phyloP scores from a whole-genome alignment of 1,140 invertebrate species.

The Hylaeus anthracinus region DNA sequence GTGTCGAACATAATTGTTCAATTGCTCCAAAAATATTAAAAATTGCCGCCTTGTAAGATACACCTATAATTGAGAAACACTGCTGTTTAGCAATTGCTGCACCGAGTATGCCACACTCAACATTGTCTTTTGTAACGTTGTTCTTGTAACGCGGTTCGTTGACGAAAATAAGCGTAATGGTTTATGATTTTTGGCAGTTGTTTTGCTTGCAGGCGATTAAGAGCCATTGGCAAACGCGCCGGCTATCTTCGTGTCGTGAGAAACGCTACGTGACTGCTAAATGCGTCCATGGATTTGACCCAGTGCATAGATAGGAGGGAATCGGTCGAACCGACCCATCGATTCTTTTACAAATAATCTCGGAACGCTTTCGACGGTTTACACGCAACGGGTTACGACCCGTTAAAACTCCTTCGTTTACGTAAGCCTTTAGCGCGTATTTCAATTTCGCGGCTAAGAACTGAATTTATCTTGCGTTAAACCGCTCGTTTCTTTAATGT shows the following conservation, averaged over 20 bases:
- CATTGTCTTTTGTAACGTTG: neutral
- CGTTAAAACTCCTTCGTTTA: slow-evolving; percentile 41
- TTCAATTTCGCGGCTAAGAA: slow-evolving; percentile 32
- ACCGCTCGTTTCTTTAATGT: neutral
- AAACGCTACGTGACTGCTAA: slow-evolving; percentile 1
- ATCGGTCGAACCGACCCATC: neutral
- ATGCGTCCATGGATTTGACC: neutral
- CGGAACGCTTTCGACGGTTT: slow-evolving; percentile 27
- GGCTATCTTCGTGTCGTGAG: neutral
- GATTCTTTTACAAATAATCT: slow-evolving; percentile 43
- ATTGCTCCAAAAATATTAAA: too few relatives aligned
- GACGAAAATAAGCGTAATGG: slow-evolving; percentile 22
- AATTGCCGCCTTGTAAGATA: too few relatives aligned
- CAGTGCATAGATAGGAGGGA: neutral
- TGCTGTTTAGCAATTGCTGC: too few relatives aligned
- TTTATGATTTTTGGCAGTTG: slow-evolving; percentile 5
- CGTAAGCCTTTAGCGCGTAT: slow-evolving; percentile 27
- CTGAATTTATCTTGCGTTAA: neutral
- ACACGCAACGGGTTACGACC: neutral
- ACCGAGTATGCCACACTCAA: neutral
- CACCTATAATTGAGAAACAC: too few relatives aligned
- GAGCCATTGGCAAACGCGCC: slow-evolving; percentile 21
- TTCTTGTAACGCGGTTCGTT: neutral
- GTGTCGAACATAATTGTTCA: too few relatives aligned
- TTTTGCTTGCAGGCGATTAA: neutral